These are phyloP conservation scores for Dolichoris vasculosae DNA, from an alignment of 1,140 invertebrate genomes.

Conservation along the genomic window DNA sequence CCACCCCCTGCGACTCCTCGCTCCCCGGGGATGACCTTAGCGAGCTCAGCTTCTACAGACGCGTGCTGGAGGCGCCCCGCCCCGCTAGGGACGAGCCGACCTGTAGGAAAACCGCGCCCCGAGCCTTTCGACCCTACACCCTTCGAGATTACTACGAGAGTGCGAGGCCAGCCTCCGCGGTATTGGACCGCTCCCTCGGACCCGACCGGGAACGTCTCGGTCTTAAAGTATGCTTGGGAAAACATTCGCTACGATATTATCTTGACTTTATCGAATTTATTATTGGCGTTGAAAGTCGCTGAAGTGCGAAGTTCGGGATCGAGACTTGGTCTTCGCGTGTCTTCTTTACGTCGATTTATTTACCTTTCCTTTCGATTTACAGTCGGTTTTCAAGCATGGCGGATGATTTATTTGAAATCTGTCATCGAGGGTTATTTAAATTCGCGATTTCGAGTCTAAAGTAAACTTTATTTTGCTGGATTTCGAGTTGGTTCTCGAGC, in stretches of 20 bases:
- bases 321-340: too few relatives aligned
- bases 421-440: too few relatives aligned
- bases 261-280: neutral
- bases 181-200: constrained; percentile 63
- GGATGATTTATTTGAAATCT: too few relatives aligned
- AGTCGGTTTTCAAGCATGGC: too few relatives aligned
- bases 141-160: constrained; percentile 58
- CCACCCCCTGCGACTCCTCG: constrained; percentile 10
- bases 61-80: constrained; percentile 56
- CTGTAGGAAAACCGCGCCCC: neutral
- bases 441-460: too few relatives aligned
- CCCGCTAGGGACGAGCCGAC: neutral
- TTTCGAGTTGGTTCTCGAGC: too few relatives aligned
- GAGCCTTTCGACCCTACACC: constrained; percentile 57
- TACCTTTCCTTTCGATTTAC: too few relatives aligned
- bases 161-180: constrained; percentile 50
- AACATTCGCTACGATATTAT: too few relatives aligned
- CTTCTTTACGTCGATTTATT: too few relatives aligned
- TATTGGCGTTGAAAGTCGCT: neutral
- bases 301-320: neutral
- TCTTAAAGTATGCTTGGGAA: constrained; percentile 52
- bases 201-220: constrained; percentile 56
- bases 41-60: constrained; percentile 65
- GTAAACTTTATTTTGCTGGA: too few relatives aligned
- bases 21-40: constrained; percentile 63